A percentile compares a stretch with the other conserved stretches of the same genome.
These are phyloP conservation scores for Steatornis caripensis DNA, from an alignment of 2,113 vertebrate species.

Conservation along the genomic window DNA sequence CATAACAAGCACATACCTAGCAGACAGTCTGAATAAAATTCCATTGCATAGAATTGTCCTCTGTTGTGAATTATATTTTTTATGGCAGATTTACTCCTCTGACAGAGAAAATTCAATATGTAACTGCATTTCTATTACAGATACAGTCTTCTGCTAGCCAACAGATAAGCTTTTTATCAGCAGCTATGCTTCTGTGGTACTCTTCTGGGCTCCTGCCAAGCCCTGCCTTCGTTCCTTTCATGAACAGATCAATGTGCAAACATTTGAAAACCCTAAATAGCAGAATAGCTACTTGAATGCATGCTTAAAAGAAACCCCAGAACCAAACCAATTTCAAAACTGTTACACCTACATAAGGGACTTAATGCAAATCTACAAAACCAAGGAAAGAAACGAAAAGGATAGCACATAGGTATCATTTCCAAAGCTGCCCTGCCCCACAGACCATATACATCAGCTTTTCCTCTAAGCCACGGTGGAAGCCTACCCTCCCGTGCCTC, in stretches of 20 bases:
- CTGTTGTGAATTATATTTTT: not conserved
- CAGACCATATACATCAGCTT: not conserved
- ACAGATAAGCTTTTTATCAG: constrained; percentile 57
- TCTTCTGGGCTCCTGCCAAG: constrained; percentile 29
- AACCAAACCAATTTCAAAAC: not conserved
- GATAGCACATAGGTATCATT: not conserved
- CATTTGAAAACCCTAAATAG: constrained; percentile 20
- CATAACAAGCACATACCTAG: not conserved
- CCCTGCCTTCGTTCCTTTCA: not conserved
- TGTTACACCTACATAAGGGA: not conserved
- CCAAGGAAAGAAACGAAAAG: not conserved
- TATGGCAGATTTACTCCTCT: constrained; percentile 6
- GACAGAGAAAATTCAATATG: constrained; percentile 14
- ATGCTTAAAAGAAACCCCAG: not conserved
- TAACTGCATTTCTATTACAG: constrained; percentile 7
- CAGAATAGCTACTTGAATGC: not conserved
- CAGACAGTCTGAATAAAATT: not conserved
- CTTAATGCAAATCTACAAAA: not conserved
- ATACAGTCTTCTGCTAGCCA: constrained; percentile 34
- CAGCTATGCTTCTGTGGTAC: not conserved
- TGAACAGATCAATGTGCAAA: constrained; percentile 16
- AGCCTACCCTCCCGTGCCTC: not conserved
- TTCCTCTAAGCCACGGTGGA: not conserved
- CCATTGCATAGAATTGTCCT: not conserved
- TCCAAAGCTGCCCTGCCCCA: not conserved